These are phyloP conservation scores for Tachysurus fulvidraco DNA, from an alignment of 2,113 vertebrate species.

Conservation along the genomic window DNA sequence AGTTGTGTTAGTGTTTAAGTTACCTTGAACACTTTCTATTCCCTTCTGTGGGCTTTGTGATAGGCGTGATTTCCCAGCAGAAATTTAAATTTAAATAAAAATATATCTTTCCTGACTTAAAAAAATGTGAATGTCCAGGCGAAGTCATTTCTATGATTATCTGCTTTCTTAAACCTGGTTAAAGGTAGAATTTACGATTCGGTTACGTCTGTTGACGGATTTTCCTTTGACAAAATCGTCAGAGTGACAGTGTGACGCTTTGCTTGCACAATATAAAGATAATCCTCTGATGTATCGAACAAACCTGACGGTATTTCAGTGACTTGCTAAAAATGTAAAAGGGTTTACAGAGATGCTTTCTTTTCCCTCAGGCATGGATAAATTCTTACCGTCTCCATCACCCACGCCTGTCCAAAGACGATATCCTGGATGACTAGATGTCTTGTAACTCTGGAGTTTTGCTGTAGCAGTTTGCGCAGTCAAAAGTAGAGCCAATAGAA, in stretches of 20 bases:
- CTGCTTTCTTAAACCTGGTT: neutral
- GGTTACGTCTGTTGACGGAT: neutral
- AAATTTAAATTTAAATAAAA: too few species aligned
- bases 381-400: neutral
- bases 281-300: neutral
- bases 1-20: neutral
- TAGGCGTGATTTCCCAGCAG: neutral
- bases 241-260: neutral
- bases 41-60: neutral
- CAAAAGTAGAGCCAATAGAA: neutral
- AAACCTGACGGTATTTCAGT: neutral
- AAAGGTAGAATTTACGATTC: neutral
- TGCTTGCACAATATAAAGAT: neutral
- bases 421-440: neutral
- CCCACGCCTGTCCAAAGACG: neutral
- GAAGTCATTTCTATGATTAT: neutral
- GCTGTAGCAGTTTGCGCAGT: neutral
- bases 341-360: neutral
- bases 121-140: neutral
- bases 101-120: neutral
- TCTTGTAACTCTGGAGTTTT: neutral
- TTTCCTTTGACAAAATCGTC: neutral
- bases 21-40: neutral
- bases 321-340: neutral
- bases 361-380: neutral